Percentiles rank a stretch among this genome's conserved stretches.
phyloP scores from a whole-genome alignment of 2,888 invertebrate species.

The Mimumesa dahlbomi region DNA sequence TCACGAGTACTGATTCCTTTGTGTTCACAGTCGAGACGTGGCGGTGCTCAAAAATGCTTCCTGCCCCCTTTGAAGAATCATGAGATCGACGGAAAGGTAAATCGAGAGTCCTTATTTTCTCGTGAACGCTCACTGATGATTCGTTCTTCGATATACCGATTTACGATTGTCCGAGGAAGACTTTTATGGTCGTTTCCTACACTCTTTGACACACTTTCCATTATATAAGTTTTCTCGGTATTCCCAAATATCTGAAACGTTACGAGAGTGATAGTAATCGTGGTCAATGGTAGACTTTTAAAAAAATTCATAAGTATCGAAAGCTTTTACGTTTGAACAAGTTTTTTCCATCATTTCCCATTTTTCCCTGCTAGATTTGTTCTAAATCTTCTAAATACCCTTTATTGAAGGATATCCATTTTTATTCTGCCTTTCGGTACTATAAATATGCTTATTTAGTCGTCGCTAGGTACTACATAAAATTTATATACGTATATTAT shows the following conservation, averaged over 20 bases:
- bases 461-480: too few relatives aligned
- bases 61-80: constrained; percentile 67
- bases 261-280: not conserved
- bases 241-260: constrained; percentile 2
- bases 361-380: too few relatives aligned
- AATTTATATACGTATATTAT: too few relatives aligned
- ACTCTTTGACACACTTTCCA: constrained; percentile 5
- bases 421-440: too few relatives aligned
- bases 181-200: constrained; percentile 2
- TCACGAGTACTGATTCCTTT: constrained; percentile 58
- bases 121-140: constrained; percentile 30
- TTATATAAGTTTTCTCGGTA: not conserved
- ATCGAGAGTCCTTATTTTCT: constrained; percentile 49
- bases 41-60: constrained; percentile 61
- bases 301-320: not conserved
- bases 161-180: constrained; percentile 18
- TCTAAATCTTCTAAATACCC: too few relatives aligned
- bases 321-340: not conserved
- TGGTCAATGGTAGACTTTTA: too few relatives aligned
- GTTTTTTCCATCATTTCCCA: not conserved
- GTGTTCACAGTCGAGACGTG: constrained; percentile 64
- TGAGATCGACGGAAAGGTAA: constrained; percentile 67
- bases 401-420: too few relatives aligned
- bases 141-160: constrained; percentile 11
- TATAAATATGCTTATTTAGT: too few relatives aligned